These are phyloP conservation scores for Megaustenia siamemsis DNA, from an alignment of 2,888 invertebrate genomes.

Conservation along the genomic window DNA sequence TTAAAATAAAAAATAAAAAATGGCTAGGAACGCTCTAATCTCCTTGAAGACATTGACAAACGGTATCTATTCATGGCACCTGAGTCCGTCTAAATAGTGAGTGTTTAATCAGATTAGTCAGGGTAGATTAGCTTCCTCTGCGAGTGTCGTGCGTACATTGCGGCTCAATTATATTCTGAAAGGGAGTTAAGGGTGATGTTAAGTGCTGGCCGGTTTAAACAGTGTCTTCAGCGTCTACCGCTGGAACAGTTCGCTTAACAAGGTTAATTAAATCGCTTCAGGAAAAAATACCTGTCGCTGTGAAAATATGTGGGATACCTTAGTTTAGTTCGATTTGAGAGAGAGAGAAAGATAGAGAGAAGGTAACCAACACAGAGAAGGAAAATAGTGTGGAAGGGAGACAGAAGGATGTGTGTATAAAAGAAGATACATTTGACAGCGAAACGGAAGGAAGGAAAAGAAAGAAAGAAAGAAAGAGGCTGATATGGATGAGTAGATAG, in stretches of 20 bases:
- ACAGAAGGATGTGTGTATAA: no score
- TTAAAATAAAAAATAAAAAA: not conserved
- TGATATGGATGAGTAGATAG: not conserved
- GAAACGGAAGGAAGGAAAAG: not conserved
- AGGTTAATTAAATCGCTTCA: not conserved
- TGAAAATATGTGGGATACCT: no score
- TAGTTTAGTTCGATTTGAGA: no score
- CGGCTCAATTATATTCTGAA: not conserved
- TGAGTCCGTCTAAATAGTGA: not conserved
- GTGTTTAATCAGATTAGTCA: constrained; percentile 1
- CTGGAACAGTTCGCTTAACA: not conserved
- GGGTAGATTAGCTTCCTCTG: not conserved
- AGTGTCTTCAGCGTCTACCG: not conserved
- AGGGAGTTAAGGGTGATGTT: not conserved
- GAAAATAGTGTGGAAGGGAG: not conserved
- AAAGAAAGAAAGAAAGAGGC: not conserved
- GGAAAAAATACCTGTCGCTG: no score
- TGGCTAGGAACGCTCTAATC: not conserved
- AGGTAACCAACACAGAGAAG: not conserved
- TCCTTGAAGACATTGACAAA: not conserved
- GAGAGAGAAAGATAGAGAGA: not conserved
- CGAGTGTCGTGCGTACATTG: not conserved
- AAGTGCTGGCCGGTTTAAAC: not conserved
- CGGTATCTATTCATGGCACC: constrained; percentile 12
- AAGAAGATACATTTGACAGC: no score